Conservation (phyloP, 2,113 vertebrate species). For the Cyprinodon variegatus region DNA sequence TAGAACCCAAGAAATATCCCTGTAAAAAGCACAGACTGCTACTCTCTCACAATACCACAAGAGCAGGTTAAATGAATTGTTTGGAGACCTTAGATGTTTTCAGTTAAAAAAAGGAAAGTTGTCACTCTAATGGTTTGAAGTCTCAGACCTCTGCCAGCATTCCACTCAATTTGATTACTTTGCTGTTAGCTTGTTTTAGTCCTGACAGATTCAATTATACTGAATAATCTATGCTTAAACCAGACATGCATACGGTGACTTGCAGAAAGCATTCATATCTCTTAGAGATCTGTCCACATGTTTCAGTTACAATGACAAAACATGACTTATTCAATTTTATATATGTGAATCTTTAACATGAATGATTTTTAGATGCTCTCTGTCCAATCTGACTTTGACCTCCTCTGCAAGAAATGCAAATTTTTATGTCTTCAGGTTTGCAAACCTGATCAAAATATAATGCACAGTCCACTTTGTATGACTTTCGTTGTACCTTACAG, state of each 20-base stretch:
- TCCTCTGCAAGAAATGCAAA: too few relatives aligned
- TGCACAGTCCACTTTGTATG: constrained; percentile 17
- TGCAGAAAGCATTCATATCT: neutral
- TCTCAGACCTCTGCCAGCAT: constrained; percentile 46
- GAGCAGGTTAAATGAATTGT: constrained; percentile 26
- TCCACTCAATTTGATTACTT: constrained; percentile 67
- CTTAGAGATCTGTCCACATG: neutral
- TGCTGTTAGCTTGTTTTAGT: constrained; percentile 51
- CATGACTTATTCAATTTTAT: neutral
- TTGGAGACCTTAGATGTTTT: constrained; percentile 32
- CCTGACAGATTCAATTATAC: constrained; percentile 44
- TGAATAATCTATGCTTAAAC: constrained; percentile 53
- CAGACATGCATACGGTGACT: constrained; percentile 15
- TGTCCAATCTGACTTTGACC: too few relatives aligned
- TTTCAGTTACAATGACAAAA: neutral
- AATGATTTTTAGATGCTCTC: too few relatives aligned
- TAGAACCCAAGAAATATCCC: neutral
- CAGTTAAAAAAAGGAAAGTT: constrained; percentile 63
- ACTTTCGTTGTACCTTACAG: constrained; percentile 11
- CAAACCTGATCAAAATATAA: neutral
- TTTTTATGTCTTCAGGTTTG: too few relatives aligned
- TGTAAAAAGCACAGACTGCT: constrained; percentile 14
- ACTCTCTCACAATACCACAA: constrained; percentile 17
- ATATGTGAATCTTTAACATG: too few relatives aligned
- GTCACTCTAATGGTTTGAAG: constrained; percentile 41